Base-by-base conservation (phyloP, 2,113 vertebrate species). In the Clarias batrachus region DNA sequence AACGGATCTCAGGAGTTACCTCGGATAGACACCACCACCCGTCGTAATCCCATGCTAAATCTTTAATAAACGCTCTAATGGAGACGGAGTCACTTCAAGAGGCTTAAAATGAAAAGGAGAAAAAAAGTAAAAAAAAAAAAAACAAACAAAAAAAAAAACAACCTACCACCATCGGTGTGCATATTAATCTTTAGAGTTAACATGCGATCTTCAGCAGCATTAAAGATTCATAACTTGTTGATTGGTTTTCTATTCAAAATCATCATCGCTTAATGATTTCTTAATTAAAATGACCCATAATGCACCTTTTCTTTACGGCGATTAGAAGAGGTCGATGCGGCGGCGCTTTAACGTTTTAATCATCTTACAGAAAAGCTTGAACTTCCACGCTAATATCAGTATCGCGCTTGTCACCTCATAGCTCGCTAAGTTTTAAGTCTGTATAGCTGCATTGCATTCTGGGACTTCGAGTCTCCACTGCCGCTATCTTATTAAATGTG, bases 11-110 rank as follows among this genome's bases (percentile, higher is more conserved):
- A 3, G 16, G 11, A 48, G 30, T 59, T 56, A 14, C 59, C 41
- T 63, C 60, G 19, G 82, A 82, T 48, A 37, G 62, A 62, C 54
- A 59, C 66, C 71, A 7, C 21, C 70, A 63, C 5, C 48, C 77
- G 63, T 37, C 60, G 65, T 74, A 66, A 81, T 68, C 59, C 16
- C 17, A 16, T 21, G 54, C 68, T 52, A 77, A 81, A 74, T 68
- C 52, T 80, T 84, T 37, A 3, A 87, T 77, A 81, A 74, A 65
- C 41, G 59, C 8, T 1, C 56, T 62, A 48, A 33, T n/a, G 21
- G 54, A 78, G 70, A 81, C 52, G 71, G 65, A 71, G 87, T 19
- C 74, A 30, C 84, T 81, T 81, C 27, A 48, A 86, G 80, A 23
- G 56, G 41, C 62, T 11, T 25, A 25, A 63, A 11, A 68, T 16